Conservation (phyloP, 2,113 vertebrate genomes). For the Vulpes ferrilata region DNA sequence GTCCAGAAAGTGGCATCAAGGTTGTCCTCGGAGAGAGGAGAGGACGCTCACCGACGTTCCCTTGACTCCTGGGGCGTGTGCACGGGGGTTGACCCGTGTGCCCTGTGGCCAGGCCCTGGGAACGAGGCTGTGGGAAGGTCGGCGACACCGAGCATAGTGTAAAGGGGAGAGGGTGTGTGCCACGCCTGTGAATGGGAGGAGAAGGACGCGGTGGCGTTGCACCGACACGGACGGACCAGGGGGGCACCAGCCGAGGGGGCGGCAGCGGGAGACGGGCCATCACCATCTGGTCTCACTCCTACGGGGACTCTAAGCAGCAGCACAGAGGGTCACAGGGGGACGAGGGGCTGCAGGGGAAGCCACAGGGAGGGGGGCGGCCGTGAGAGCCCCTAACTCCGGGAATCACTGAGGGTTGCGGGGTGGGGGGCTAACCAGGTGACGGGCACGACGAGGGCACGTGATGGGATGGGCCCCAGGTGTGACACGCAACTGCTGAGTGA, state of each 20-base stretch:
- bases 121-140: neutral
- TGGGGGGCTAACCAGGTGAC: neutral
- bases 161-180: too few relatives aligned
- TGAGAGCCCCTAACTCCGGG: neutral
- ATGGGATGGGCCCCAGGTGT: neutral
- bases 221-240: too few relatives aligned
- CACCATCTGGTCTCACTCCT: neutral
- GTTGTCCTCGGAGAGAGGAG: neutral
- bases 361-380: neutral
- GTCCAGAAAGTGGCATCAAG: neutral
- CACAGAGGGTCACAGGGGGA: neutral
- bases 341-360: neutral
- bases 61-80: neutral
- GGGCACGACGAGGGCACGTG: neutral
- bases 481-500: neutral
- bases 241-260: too few relatives aligned
- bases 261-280: too few relatives aligned
- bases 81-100: neutral
- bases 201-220: too few relatives aligned
- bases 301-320: neutral
- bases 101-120: neutral
- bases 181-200: too few relatives aligned
- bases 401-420: neutral
- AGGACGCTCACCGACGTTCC: neutral
- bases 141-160: too few relatives aligned